A percentile compares a stretch with the other conserved stretches of the same genome.
phyloP scores from a whole-genome alignment of 1,140 invertebrate species.

The Calliphora vicina region DNA sequence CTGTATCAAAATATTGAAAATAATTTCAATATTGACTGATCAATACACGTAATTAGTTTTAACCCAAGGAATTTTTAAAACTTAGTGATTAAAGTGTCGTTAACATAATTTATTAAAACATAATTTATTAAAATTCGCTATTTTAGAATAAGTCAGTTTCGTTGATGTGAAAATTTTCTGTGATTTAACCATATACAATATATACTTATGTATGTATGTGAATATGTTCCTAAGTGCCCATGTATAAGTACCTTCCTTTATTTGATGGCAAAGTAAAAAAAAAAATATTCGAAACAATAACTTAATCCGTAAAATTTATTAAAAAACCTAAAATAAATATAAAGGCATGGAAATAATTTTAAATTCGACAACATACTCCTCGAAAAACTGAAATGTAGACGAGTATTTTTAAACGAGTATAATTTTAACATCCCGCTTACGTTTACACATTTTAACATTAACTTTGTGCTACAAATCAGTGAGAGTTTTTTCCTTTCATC shows the following conservation, averaged over 20 bases:
- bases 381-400: background rate
- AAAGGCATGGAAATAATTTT: constrained; percentile 21
- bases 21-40: too few relatives aligned
- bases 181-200: too few relatives aligned
- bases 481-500: background rate
- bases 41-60: too few relatives aligned
- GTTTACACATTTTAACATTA: background rate
- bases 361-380: background rate
- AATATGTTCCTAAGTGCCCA: background rate
- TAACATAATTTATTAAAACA: too few relatives aligned
- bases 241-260: too few relatives aligned
- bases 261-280: background rate
- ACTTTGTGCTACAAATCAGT: background rate
- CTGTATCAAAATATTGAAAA: too few relatives aligned
- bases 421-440: background rate
- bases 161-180: too few relatives aligned
- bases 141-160: too few relatives aligned
- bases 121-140: too few relatives aligned
- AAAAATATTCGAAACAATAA: constrained; percentile 46
- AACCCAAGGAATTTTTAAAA: too few relatives aligned
- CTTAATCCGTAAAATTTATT: constrained; percentile 62
- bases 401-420: background rate
- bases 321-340: constrained; percentile 25
- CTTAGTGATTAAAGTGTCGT: too few relatives aligned
- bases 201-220: background rate